Conservation (phyloP, 2,113 vertebrate genomes). For the Peucedramus taeniatus region DNA sequence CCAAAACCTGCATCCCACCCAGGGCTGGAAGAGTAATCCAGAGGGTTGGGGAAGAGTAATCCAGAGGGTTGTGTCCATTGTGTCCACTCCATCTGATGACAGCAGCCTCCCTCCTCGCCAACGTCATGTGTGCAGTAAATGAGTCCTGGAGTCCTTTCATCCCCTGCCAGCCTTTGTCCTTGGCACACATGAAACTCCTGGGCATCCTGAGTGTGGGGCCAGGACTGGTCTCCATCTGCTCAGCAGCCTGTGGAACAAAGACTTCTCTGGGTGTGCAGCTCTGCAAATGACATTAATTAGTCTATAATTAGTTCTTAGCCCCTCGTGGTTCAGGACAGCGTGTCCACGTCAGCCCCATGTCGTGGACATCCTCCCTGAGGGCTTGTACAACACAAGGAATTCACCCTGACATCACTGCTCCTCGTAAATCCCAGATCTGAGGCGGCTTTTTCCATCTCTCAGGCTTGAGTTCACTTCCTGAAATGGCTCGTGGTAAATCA, state of each 20-base stretch:
- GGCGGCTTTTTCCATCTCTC: not conserved
- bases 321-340: rapidly evolving
- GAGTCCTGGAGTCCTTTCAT: slow-evolving; percentile 56
- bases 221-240: not conserved
- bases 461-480: not conserved
- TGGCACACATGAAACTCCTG: not conserved
- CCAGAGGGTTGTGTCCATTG: not conserved
- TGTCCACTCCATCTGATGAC: not conserved
- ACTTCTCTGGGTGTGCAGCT: not conserved
- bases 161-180: slow-evolving; percentile 42
- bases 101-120: not conserved
- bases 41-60: not conserved
- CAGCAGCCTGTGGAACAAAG: not conserved
- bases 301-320: not conserved
- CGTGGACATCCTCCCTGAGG: slow-evolving; percentile 5
- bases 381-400: not conserved
- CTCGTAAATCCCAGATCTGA: not conserved
- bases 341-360: not conserved
- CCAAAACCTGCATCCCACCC: not conserved
- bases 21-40: not conserved
- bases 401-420: not conserved
- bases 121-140: not conserved
- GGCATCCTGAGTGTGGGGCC: slow-evolving; percentile 32
- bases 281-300: slow-evolving; percentile 43
- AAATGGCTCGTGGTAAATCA: rapidly evolving